Evolutionary conservation across 2,888 invertebrate species (phyloP), one percentile per base, ranked within the genome.

Genomic region (Sceliomorpha sp.): DNA sequence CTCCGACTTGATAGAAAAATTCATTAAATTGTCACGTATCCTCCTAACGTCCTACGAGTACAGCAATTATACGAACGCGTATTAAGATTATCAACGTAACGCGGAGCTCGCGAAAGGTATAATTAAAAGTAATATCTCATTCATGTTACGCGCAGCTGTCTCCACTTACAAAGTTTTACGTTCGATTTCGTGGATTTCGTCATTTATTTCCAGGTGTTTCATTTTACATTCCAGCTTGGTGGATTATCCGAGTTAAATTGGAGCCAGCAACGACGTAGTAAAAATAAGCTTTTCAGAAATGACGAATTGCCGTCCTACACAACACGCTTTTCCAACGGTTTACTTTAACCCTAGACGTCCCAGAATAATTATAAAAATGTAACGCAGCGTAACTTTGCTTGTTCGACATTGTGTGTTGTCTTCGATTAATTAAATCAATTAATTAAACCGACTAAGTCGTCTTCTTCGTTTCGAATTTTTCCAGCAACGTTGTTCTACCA

Each of bases 271-370:
- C 44, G 62, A 47, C 45, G 27, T 62, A 39, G 51, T 40, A 36
- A 63, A 55, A 55, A 55, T 63, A 63, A 63, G 62, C 62, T 55
- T 34, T 63, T 53, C 34, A 55, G 40, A 55, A 55, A 63, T 63
- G 55, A 63, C 47, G 55, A 55, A 63, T 63, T 55, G 53, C 36
- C 27, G 55, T 42, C 47, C 48, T 63, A 63, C 32, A 9, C 17
- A n/a, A 32, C 27, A 20, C 50, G 24, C 15, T 10, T 20, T 39
- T 31, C 37, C 53, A n/a, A 45, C n/a, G 45, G 45, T 51, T 51
- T 45, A 55, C 40, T 53, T 40, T 53, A 53, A 40, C 53, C 53
- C 62, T 47, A 40, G 50, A 47, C 14, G n/a, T 42, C 3, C 20
- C 44, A 31, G 13, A 42, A 50, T 42, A 59, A 59, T 34, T 40